phyloP scores from a whole-genome alignment of 2,797 vertebrate species.

The Schizopygopsis malacanthus region DNA sequence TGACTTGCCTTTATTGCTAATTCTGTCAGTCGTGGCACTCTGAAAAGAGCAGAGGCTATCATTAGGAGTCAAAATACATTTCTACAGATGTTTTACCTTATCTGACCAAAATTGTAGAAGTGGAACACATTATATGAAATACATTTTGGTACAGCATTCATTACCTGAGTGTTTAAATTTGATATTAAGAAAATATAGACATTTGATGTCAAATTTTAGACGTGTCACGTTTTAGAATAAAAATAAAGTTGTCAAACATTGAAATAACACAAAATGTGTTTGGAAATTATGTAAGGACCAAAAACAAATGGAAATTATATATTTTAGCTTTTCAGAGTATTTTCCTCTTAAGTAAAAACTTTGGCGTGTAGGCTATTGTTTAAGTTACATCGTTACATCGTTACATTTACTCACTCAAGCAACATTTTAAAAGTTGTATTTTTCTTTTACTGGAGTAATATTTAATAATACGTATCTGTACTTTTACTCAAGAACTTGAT shows the following conservation, averaged over 20 bases:
- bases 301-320: not conserved
- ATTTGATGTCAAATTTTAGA: not conserved
- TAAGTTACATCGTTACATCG: not conserved
- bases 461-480: too few species aligned
- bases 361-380: not conserved
- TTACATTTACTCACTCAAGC: not conserved
- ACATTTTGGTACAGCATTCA: not conserved
- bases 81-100: not conserved
- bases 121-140: not conserved
- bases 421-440: too few species aligned
- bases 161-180: not conserved
- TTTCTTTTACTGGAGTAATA: too few species aligned
- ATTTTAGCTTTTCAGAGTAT: not conserved
- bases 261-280: too few species aligned
- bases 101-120: not conserved
- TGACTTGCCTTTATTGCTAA: constrained; percentile 37
- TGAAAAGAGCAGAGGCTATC: not conserved
- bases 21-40: constrained; percentile 37
- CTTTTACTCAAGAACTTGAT: too few species aligned
- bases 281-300: not conserved
- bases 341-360: not conserved
- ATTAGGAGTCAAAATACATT: not conserved
- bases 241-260: not conserved
- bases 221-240: not conserved
- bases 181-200: not conserved